These are phyloP conservation scores for Liolophura sinensis DNA, from an alignment of 1,140 invertebrate species.

Conservation along the genomic window DNA sequence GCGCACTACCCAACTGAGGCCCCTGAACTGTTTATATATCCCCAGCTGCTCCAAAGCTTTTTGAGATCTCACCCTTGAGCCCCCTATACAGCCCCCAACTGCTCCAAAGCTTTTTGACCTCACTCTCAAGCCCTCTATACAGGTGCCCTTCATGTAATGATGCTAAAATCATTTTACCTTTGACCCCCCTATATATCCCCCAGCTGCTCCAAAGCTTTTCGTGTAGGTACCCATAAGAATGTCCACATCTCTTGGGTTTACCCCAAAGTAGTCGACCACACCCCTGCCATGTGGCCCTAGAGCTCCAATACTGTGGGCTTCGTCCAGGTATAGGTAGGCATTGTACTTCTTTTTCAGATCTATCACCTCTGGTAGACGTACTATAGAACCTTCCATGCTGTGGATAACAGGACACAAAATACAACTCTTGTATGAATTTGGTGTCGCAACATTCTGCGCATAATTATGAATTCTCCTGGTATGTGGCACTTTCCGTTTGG, in stretches of 20 bases:
- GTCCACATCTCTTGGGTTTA: slow-evolving; percentile 86
- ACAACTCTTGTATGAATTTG: too few species aligned
- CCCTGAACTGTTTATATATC: too few species aligned
- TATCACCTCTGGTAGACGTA: slow-evolving; percentile 84
- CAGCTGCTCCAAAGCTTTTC: slow-evolving; percentile 92
- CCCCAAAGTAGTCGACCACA: slow-evolving; percentile 81
- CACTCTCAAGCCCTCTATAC: too few species aligned
- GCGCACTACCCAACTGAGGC: too few species aligned
- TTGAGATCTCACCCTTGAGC: too few species aligned
- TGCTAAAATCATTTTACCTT: slow-evolving; percentile 62
- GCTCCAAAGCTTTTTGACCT: too few species aligned
- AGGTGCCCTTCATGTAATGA: too few species aligned
- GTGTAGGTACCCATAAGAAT: slow-evolving; percentile 97
- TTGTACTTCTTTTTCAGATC: slow-evolving; percentile 90
- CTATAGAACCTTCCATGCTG: slow-evolving; percentile 97
- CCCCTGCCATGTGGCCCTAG: slow-evolving; percentile 86
- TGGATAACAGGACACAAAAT: slow-evolving; percentile 20
- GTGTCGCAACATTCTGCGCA: too few species aligned
- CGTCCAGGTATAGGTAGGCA: slow-evolving; percentile 90
- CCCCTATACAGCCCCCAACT: too few species aligned
- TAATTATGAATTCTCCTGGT: too few species aligned
- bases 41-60: too few species aligned
- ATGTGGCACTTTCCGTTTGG: too few species aligned
- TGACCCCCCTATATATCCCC: slow-evolving; percentile 92
- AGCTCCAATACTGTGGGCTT: slow-evolving; percentile 95